Base-by-base conservation (phyloP, 2,797 vertebrate genomes). In the Limosa lapponica region DNA sequence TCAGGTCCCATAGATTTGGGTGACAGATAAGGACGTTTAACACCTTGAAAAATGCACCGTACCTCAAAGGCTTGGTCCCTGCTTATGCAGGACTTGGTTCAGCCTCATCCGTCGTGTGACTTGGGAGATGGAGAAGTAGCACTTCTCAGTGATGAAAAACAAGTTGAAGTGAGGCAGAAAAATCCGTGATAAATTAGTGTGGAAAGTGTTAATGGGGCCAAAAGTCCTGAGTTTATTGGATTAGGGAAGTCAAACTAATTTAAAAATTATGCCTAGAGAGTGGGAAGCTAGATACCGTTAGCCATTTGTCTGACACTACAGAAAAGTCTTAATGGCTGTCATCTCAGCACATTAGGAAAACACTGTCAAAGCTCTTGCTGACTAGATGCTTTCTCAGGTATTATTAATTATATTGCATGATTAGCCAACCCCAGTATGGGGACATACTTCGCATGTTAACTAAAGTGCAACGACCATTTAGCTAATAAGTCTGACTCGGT, bases 331-430 rank as follows among this genome's bases (percentile, higher is more conserved):
- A 96, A 97, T 95, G 96, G 94, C 88, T 86, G 94, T 97, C 82
- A 71, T 93, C 79, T 96, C 93, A 52, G 90, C 39, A 39, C 88
- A 48, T 93, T 96, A 98, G 94, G 94, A 97, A 96, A 98, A 97
- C 96, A 95, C 91, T 83, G 82, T 89, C 94, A 71, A 65, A 92
- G 81, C 79, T 95, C 96, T 95, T 30, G 97, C 98, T 98, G 98
- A 98, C 97, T 96, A 93, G 96, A 96, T 96, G 93, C 95, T 98
- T 98, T 98, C 87, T 94, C 69, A 59, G 96, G 94, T 89, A 72
- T 96, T 97, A 96, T 98, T 98, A 98, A 98, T 98, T 98, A 97
- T 96, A 95, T 94, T 81, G 89, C 46, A 1, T 95, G 97, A 98
- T 98, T 97, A 97, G 95, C 94, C 95, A 94, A 90, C 95, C 85